Base-by-base conservation (phyloP, 92 coral and sea anemone species). In the Palythoa grandiflora region DNA sequence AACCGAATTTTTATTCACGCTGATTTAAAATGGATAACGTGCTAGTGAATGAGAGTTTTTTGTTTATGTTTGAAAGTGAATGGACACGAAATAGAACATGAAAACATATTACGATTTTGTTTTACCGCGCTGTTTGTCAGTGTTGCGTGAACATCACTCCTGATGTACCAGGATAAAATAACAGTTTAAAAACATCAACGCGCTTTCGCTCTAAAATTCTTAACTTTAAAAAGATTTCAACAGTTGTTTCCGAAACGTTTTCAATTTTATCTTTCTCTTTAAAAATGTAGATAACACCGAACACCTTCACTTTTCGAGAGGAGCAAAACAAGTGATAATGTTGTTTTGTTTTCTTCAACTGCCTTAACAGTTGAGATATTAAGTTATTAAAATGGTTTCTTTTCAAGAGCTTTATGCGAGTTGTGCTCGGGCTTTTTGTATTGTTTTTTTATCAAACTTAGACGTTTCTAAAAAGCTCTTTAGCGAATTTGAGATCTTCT, bases 31-130 rank as follows among this genome's bases (percentile, higher is more conserved):
- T 81, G 15, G 83, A 48, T 71, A 68, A 51, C 75, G 75, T 66
- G 75, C 86, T 65, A 52, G 75, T 51, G 44, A 81, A 81, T 28
- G 40, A 44, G 21, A 66, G 15, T 4, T 65, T 66, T 28, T 81
- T 81, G 86, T 81, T 81, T 81, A 81, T 71, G 9, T 44, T 80
- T 54, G 28, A 55, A 80, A 80, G 63, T 80, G 72, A 79, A 79
- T 79, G 39, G 60, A 66, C 75, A 66, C 17, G 86, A 66, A 60
- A 71, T 81, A 21, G 60, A 81, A 81, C 75, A 66, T 81, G 75
- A 81, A 81, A 81, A 81, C 76, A 48, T 37, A 61, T n/a, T 79
- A 63, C n/a, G 70, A n/a, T 63, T 63, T 57, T 79, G 71, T 17
- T 61, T 60, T 21, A 4, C 84, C 84, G 48, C 73, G 66, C 17